phyloP scores from a whole-genome alignment of 2,113 vertebrate species.

The Saiga tatarica region DNA sequence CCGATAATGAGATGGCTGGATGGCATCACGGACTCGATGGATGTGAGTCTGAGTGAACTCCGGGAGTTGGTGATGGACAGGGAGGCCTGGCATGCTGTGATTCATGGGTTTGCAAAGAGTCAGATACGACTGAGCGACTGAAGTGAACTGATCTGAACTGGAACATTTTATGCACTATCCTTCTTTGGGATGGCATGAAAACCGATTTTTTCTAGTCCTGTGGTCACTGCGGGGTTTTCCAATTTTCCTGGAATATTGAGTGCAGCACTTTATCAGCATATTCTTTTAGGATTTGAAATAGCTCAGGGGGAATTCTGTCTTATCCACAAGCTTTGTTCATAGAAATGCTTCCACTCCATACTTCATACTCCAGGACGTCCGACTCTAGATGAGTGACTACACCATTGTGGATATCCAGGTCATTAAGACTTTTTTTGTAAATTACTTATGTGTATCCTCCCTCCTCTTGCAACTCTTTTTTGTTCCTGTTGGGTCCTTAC shows the following conservation, averaged over 20 bases:
- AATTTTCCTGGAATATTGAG: background rate
- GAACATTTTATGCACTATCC: background rate
- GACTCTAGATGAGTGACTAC: background rate
- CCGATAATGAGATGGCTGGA: no score
- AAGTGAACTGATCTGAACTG: background rate
- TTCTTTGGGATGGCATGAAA: background rate
- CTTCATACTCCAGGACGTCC: background rate
- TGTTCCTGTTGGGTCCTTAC: background rate
- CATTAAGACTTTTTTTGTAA: background rate
- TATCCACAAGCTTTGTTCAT: background rate
- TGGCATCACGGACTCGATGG: no score
- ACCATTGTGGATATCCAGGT: background rate
- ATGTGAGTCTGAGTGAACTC: no score
- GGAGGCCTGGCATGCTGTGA: no score
- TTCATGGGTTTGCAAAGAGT: no score
- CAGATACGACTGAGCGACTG: no score
- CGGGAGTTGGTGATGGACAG: no score
- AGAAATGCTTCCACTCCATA: background rate
- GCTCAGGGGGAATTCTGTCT: background rate
- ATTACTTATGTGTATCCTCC: background rate
- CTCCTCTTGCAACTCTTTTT: background rate
- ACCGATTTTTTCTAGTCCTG: background rate
- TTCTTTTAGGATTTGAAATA: background rate
- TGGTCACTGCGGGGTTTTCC: accelerated
- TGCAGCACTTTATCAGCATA: background rate